Conservation (phyloP, 2,888 invertebrate genomes). For the Phasia obesa region DNA sequence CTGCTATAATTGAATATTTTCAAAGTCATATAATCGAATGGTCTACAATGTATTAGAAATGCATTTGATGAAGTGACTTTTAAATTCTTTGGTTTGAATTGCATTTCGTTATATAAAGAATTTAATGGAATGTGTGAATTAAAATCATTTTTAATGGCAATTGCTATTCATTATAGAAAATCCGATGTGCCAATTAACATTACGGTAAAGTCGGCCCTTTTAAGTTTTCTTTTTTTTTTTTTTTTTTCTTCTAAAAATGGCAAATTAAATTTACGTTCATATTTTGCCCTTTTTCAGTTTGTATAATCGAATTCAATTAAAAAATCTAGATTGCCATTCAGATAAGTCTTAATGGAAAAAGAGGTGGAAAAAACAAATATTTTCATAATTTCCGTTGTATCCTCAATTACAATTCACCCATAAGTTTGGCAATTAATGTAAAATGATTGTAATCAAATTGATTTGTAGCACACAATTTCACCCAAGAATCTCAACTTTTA, state of each 20-base stretch:
- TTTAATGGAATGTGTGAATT: constrained; percentile 18
- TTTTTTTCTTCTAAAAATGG: neutral
- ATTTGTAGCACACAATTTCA: constrained; percentile 57
- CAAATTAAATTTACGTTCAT: constrained; percentile 11
- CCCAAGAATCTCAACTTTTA: constrained; percentile 47
- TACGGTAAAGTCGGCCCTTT: constrained; percentile 13
- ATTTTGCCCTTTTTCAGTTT: constrained; percentile 12
- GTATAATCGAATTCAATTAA: constrained; percentile 53
- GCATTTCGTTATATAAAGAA: neutral
- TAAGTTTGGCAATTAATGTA: constrained; percentile 40
- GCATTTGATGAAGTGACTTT: constrained; percentile 52
- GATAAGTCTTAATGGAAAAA: constrained; percentile 8
- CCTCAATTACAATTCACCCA: constrained; percentile 16
- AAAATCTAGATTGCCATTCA: constrained; percentile 8
- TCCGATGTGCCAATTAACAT: constrained; percentile 18
- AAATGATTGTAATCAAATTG: constrained; percentile 64
- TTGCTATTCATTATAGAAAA: neutral
- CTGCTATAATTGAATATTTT: constrained; percentile 61
- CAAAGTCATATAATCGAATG: constrained; percentile 56
- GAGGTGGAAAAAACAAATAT: constrained; percentile 28
- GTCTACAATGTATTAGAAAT: constrained; percentile 47
- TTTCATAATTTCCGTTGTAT: constrained; percentile 15
- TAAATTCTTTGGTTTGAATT: constrained; percentile 28
- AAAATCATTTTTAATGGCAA: constrained; percentile 15
- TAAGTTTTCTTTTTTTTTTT: too few relatives aligned